phyloP scores from a whole-genome alignment of 2,888 invertebrate species.

The Heliconius ethilla region DNA sequence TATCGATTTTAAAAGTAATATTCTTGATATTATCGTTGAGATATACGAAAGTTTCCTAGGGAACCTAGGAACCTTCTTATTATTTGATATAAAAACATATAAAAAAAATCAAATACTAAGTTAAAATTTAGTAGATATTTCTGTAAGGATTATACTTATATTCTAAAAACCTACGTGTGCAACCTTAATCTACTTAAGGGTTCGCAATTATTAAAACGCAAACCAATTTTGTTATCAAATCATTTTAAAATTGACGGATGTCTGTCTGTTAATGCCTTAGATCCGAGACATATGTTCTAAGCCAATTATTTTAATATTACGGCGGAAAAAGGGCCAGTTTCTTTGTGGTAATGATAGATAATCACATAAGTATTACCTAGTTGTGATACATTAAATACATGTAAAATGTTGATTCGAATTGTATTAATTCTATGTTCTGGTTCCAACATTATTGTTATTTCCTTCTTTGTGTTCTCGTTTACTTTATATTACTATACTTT shows the following conservation, averaged over 20 bases:
- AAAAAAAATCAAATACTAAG: not conserved
- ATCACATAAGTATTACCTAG: constrained; percentile 38
- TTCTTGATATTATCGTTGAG: too few relatives aligned
- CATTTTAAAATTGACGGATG: constrained; percentile 72
- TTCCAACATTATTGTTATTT: not conserved
- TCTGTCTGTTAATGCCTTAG: constrained; percentile 52
- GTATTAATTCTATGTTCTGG: constrained; percentile 1
- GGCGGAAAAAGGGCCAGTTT: constrained; percentile 41
- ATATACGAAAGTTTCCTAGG: too few relatives aligned
- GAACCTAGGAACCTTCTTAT: too few relatives aligned
- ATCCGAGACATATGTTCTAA: constrained; percentile 57
- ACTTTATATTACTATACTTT: not conserved
- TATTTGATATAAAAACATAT: not conserved
- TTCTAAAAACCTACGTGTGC: not conserved
- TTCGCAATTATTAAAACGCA: constrained; percentile 26
- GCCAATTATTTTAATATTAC: constrained; percentile 63
- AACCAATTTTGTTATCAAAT: constrained; percentile 58
- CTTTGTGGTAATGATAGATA: constrained; percentile 44
- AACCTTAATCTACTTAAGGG: constrained; percentile 14
- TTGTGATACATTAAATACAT: constrained; percentile 31
- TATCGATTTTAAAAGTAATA: not conserved
- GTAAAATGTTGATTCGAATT: constrained; percentile 29
- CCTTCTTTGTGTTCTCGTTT: not conserved
- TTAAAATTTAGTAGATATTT: not conserved
- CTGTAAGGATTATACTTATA: not conserved